Conservation (phyloP, 2,797 vertebrate species). For the Carduelis carduelis region DNA sequence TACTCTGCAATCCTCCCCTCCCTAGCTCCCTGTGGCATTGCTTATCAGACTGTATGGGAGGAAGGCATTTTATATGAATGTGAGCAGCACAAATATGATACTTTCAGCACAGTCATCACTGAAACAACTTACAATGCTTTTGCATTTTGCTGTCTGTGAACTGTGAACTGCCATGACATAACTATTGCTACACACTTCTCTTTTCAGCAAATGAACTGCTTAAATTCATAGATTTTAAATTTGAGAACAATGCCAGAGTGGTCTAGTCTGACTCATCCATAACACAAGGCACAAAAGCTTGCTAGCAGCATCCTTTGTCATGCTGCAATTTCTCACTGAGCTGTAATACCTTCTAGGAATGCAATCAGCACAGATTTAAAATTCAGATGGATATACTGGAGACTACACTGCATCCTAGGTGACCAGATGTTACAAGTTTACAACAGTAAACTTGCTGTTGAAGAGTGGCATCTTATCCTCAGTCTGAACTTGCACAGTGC, state of each 20-base stretch:
- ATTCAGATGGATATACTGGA: not conserved
- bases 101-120: not conserved
- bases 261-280: conserved; percentile 3
- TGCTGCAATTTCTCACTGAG: not conserved
- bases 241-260: not conserved
- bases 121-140: not conserved
- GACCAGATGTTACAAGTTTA: not conserved
- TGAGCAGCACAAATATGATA: not conserved
- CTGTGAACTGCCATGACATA: not conserved
- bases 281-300: conserved; percentile 4
- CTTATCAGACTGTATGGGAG: not conserved
- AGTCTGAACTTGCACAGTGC: not conserved
- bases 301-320: not conserved
- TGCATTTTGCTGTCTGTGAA: not conserved
- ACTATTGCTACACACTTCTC: not conserved
- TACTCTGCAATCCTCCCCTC: not conserved
- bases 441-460: not conserved
- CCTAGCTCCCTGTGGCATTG: not conserved
- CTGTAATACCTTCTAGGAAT: not conserved
- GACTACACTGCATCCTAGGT: not conserved
- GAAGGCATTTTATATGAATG: not conserved
- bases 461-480: not conserved
- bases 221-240: not conserved
- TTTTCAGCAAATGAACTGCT: not conserved
- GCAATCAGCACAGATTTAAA: not conserved